Evolutionary conservation across 2,113 vertebrate species (phyloP), one percentile per base, ranked within the genome.

Genomic region (Gadus chalcogrammus): DNA sequence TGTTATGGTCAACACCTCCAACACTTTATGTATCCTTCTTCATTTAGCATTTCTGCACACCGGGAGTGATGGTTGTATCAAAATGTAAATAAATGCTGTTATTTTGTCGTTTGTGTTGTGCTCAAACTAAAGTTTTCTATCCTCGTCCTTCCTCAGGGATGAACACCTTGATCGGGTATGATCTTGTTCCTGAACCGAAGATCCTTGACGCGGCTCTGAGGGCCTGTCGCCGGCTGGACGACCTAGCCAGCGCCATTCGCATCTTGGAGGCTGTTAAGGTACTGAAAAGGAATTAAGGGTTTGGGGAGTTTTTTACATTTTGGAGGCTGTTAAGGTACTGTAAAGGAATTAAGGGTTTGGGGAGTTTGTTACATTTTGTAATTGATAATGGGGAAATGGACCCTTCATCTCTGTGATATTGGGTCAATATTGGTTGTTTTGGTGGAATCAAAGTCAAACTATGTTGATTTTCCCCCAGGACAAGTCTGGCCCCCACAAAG

Each of bases 231-330:
- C 93, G 97, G 85, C 84, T 99, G 92, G 91, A 99, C 1, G 97
- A 99, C 87, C 90, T 98, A 72, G 96, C 96, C 84, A 98, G 93
- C 38, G 94, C 97, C 17, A 92, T 99, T 84, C 95, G 96, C 70
- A 97, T 99, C 89, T 90, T 99, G 72, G 97, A 99, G 82, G 95
- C 92, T 11, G 94, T 99, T 66, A 99, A 98, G 95, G 97, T 99
- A 77, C 92, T 91, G 6, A 9, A 18, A 42, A 9, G 1, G 3
- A 31, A 13, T 17, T 16, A n/a, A 63, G 31, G 31, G 31, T 35
- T 35, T 5, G 31, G 31, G 31, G 31, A 31, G 31, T 31, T 31
- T 31, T 2, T 31, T n/a, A n/a, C 70, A 97, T 99, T 88, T 90
- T 99, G 72, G 97, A 99, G 82, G 95, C 92, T 11, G 94, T 99